A percentile compares a stretch with the other conserved stretches of the same genome.
phyloP scores from a whole-genome alignment of 92 coral and sea anemone species.

The Palythoa heliodiscus region DNA sequence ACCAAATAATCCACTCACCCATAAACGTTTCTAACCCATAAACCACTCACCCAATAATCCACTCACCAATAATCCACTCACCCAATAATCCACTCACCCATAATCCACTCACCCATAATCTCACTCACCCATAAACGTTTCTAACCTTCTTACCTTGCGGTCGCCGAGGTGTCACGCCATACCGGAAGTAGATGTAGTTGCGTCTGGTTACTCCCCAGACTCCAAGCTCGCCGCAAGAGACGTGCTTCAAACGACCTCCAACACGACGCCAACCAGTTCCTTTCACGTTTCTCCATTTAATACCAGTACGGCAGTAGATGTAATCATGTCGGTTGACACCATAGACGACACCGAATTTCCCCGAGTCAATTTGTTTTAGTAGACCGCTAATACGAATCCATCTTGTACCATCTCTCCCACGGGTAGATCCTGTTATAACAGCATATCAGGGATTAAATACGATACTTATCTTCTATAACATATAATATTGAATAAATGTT shows the following conservation, averaged over 20 bases:
- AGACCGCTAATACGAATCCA: neutral
- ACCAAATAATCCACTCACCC: too few relatives aligned
- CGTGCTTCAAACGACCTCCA: neutral
- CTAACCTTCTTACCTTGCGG: neutral
- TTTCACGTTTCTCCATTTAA: neutral
- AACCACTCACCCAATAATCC: too few relatives aligned
- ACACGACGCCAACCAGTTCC: neutral
- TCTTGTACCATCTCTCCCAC: too few relatives aligned
- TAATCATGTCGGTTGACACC: neutral
- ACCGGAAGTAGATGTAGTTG: neutral
- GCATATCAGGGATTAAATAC: neutral
- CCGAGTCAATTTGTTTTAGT: neutral
- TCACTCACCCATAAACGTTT: neutral
- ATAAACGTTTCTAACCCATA: neutral
- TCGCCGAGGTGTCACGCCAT: neutral
- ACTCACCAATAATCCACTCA: too few relatives aligned
- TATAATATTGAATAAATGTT: too few relatives aligned
- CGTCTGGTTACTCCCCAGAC: neutral
- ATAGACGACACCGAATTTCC: neutral
- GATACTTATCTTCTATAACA: too few relatives aligned
- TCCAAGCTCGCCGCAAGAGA: slow-evolving; percentile 1
- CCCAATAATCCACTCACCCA: too few relatives aligned
- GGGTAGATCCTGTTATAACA: too few relatives aligned
- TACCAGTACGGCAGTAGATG: neutral
- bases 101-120: too few relatives aligned